Conservation (phyloP, 1,140 invertebrate genomes). For the Anoplolepis gracilipes region DNA sequence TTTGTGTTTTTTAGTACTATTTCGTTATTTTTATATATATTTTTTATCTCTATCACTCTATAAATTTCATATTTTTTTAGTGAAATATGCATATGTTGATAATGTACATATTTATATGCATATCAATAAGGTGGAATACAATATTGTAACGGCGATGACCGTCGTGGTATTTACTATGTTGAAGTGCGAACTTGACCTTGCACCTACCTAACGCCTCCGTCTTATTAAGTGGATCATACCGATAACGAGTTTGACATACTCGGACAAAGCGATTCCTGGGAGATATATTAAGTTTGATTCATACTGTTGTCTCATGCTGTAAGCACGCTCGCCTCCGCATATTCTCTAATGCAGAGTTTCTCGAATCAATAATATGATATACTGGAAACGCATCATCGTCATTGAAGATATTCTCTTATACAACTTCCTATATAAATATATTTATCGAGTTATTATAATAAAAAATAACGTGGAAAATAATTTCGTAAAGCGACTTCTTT, state of each 20-base stretch:
- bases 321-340: background rate
- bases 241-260: conserved; percentile 36
- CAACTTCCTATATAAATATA: background rate
- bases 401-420: background rate
- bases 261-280: conserved; percentile 11
- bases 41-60: background rate
- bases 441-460: background rate
- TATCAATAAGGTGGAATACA: background rate
- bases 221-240: conserved; percentile 44
- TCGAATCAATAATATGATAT: background rate
- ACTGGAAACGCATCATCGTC: background rate
- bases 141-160: background rate
- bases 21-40: background rate
- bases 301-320: conserved; percentile 1
- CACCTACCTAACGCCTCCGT: conserved; percentile 20
- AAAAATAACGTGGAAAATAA: background rate
- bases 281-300: conserved; percentile 46
- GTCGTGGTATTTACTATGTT: background rate
- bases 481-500: background rate
- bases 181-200: conserved; percentile 54
- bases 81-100: background rate
- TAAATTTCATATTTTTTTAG: background rate
- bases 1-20: background rate
- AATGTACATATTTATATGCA: background rate
- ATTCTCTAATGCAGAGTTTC: background rate